These are phyloP conservation scores for Vidua macroura DNA, from an alignment of 2,113 vertebrate species.

Conservation along the genomic window DNA sequence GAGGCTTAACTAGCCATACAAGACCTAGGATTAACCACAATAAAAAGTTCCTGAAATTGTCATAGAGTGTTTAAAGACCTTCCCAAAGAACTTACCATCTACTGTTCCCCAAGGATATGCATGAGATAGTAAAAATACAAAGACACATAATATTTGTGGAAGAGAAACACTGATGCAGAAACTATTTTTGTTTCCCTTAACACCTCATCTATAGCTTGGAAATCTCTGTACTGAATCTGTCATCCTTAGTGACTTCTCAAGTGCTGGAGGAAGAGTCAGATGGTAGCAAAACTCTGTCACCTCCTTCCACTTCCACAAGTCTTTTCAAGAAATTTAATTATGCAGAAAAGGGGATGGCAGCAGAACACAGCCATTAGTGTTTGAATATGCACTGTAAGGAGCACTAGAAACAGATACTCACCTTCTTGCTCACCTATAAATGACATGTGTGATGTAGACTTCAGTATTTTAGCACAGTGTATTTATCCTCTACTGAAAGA, in stretches of 20 bases:
- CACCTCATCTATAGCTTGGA: not conserved
- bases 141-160: not conserved
- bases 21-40: conserved; percentile 70
- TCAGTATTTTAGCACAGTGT: not conserved
- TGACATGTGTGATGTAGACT: not conserved
- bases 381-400: not conserved
- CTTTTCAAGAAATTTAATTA: not conserved
- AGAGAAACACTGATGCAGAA: not conserved
- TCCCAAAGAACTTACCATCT: conserved; percentile 37
- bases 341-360: not conserved
- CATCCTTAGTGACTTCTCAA: not conserved
- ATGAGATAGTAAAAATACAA: not conserved
- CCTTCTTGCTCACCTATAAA: not conserved
- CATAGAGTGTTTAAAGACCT: conserved; percentile 53
- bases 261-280: not conserved
- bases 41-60: conserved; percentile 61
- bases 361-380: not conserved
- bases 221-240: not conserved
- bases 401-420: not conserved
- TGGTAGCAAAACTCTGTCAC: not conserved
- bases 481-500: not conserved
- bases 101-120: not conserved
- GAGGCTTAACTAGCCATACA: conserved; percentile 68
- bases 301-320: not conserved
- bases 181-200: conserved; percentile 13